Base-by-base conservation (phyloP, 2,113 vertebrate genomes). In the Lycaon pictus region DNA sequence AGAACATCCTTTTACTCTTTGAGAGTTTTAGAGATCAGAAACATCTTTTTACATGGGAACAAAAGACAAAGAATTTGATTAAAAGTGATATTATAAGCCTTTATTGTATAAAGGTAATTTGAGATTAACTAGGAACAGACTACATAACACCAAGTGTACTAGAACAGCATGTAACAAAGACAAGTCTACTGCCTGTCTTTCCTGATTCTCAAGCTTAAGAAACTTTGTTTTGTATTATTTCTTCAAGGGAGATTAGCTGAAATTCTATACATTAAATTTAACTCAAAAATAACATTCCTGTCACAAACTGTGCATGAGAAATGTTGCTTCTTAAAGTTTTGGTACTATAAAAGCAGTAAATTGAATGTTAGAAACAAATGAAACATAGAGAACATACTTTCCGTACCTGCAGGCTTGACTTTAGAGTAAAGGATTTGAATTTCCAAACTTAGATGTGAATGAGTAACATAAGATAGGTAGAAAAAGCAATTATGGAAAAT, bases 71-170 rank as follows among this genome's bases (percentile, higher is more conserved):
- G 53, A 79, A 87, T 76, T 93, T 93, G 35, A 85, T 83, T 96
- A 56, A 90, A 95, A 93, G 74, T 81, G 56, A 94, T 58, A 56
- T 51, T 88, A 60, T 27, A 74, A 67, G 55, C 60, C 93, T 90
- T 85, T 95, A 62, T 79, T 95, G 23, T 51, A 63, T 27, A 72
- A 87, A 77, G 72, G 72, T 91, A 97, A 95, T 96, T 96, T 79
- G 93, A 95, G 62, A 96, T 92, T 35, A 85, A 97, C 88, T 72
- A 81, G 53, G 65, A 86, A 92, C 87, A 90, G 81, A 82, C 55
- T 43, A 83, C 25, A 56, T 62, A 90, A 95, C 90, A 96, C 74
- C 65, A 89, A 80, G 20, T 83, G n/a, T 89, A 76, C 79, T 79
- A 88, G 94, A 79, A 79, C 72, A 80, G 20, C 74, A 56, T 63